Conservation (phyloP, 2,797 vertebrate species). For the Halcyon leucocephala region DNA sequence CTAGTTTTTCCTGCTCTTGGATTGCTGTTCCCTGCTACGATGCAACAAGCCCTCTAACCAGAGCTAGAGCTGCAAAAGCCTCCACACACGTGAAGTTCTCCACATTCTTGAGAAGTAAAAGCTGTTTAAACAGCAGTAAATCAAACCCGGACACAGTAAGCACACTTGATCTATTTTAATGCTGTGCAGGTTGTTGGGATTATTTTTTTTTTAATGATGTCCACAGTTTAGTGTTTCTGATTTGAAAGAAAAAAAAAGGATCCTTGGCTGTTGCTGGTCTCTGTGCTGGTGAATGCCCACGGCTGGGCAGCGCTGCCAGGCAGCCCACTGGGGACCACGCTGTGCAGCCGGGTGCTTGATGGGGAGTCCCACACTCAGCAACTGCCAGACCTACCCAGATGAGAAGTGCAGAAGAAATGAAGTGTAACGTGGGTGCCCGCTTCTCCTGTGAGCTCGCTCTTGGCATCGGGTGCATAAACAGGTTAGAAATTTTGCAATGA, state of each 20-base stretch:
- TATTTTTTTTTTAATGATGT: not conserved
- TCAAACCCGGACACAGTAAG: not conserved
- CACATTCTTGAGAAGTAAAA: slow-evolving; percentile 55
- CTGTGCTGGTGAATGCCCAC: not conserved
- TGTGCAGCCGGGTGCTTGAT: accelerated
- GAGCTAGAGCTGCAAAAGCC: not conserved
- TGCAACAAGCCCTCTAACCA: not conserved
- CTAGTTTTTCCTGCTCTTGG: not conserved
- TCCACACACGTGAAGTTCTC: not conserved
- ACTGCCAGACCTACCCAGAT: not conserved
- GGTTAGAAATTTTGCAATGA: not conserved
- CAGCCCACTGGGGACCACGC: not conserved
- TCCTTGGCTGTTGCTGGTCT: not conserved
- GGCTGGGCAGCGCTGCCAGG: not conserved
- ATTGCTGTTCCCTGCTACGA: not conserved
- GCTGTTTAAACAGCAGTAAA: slow-evolving; percentile 37
- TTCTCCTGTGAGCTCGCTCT: not conserved
- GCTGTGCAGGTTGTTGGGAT: slow-evolving; percentile 51
- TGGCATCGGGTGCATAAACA: not conserved
- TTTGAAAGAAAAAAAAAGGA: slow-evolving; percentile 10
- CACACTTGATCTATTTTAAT: slow-evolving; percentile 47
- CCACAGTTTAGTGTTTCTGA: slow-evolving; percentile 8
- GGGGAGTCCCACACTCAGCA: not conserved
- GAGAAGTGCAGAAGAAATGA: not conserved
- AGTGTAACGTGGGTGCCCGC: not conserved